Conservation (phyloP, 2,888 invertebrate genomes). For the Tenthredo distinguenda region DNA sequence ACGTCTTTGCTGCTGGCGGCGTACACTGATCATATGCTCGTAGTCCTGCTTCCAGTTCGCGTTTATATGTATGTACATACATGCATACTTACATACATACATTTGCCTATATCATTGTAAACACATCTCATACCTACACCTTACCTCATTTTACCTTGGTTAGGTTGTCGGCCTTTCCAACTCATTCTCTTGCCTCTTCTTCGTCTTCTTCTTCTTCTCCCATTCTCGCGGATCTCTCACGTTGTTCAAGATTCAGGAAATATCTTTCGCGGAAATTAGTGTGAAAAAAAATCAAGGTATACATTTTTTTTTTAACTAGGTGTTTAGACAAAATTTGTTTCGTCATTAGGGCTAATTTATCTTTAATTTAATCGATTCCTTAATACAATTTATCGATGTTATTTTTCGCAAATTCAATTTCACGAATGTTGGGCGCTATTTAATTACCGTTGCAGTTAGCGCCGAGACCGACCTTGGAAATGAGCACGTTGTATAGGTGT, state of each 20-base stretch:
- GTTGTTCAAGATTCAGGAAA: background rate
- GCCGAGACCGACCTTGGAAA: background rate
- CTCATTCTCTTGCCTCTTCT: background rate
- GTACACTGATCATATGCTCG: background rate
- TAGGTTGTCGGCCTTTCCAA: conserved; percentile 20
- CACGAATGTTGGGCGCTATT: background rate
- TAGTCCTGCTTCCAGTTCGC: background rate
- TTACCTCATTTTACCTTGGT: conserved; percentile 3
- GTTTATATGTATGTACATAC: too few relatives aligned
- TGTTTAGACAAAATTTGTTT: background rate
- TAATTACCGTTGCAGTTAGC: background rate
- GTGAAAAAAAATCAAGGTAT: background rate
- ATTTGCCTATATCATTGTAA: background rate
- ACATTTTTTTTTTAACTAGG: background rate
- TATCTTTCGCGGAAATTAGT: background rate
- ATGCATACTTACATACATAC: background rate
- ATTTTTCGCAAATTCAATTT: background rate
- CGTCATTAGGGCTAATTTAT: too few relatives aligned
- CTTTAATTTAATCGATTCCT: too few relatives aligned
- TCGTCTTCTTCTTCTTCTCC: background rate
- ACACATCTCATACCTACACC: background rate
- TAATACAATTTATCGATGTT: background rate
- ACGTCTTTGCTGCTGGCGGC: background rate
- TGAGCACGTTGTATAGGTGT: background rate
- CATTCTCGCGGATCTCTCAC: background rate